Evolutionary conservation across 2,888 invertebrate genomes (phyloP).

Genomic region (Ophion obscuratus): DNA sequence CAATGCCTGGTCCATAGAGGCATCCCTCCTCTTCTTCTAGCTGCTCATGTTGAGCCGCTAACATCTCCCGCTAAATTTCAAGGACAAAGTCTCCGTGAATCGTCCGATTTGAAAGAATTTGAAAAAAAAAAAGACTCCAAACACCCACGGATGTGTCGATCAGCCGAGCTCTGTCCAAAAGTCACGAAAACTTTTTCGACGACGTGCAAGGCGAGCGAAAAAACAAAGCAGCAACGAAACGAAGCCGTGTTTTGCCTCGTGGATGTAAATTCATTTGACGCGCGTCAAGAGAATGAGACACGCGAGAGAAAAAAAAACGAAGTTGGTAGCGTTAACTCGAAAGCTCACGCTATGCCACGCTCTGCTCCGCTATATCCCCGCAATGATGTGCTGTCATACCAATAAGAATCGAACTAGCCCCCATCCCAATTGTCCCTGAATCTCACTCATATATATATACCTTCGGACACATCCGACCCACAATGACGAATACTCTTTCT

Average conservation of each 20-base stretch:
- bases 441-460: constrained; percentile 65
- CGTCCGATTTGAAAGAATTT: background rate
- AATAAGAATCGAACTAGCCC: constrained; percentile 75
- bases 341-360: constrained; percentile 82
- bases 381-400: constrained; percentile 84
- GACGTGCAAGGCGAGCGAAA: background rate
- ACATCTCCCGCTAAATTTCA: too few relatives aligned
- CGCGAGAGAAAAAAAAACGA: constrained; percentile 25
- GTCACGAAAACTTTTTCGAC: background rate
- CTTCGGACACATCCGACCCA: constrained; percentile 41
- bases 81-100: too few relatives aligned
- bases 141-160: background rate
- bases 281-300: background rate
- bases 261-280: background rate
- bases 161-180: background rate
- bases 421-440: constrained; percentile 70
- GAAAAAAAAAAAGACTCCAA: constrained; percentile 1
- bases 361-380: constrained; percentile 81
- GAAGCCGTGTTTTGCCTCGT: constrained; percentile 4
- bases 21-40: too few relatives aligned
- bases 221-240: background rate
- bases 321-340: constrained; percentile 59
- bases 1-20: too few relatives aligned
- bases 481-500: constrained; percentile 24
- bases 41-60: too few relatives aligned